A percentile compares a stretch with the other conserved stretches of the same genome.
Evolutionary conservation across 2,888 invertebrate species (phyloP).

Genomic region (Apotomis turbidana): DNA sequence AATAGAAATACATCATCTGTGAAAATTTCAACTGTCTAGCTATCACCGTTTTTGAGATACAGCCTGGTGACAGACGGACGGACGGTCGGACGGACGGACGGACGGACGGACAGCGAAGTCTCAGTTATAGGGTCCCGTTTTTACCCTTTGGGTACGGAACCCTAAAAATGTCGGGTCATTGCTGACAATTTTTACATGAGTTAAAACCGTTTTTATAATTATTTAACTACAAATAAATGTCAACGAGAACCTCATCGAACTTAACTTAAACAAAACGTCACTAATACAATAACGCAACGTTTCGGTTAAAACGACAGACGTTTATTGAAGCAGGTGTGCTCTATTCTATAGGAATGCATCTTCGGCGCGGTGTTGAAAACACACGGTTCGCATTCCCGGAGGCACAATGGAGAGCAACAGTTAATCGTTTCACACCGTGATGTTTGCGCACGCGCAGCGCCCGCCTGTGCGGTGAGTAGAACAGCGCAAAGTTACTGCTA

Average conservation of each 20-base stretch:
- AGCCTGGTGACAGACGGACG: too few relatives aligned
- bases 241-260: slow-evolving; percentile 31
- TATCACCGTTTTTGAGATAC: too few relatives aligned
- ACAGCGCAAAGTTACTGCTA: too few relatives aligned
- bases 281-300: slow-evolving; percentile 35
- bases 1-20: too few relatives aligned
- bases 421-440: slow-evolving; percentile 56
- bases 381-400: slow-evolving; percentile 44
- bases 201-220: too few relatives aligned
- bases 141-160: too few relatives aligned
- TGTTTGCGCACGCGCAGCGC: slow-evolving; percentile 62
- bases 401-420: slow-evolving; percentile 56
- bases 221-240: slow-evolving; percentile 1
- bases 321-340: slow-evolving; percentile 42
- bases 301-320: slow-evolving; percentile 32
- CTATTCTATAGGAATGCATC: slow-evolving; percentile 34
- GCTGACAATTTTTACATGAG: too few relatives aligned
- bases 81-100: too few relatives aligned
- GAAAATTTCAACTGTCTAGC: too few relatives aligned
- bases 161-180: too few relatives aligned
- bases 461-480: slow-evolving; percentile 35
- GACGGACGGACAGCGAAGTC: too few relatives aligned
- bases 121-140: too few relatives aligned
- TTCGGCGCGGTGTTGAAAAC: slow-evolving; percentile 34
- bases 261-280: slow-evolving; percentile 31